A percentile compares a stretch with the other conserved stretches of the same genome.
Evolutionary conservation across 2,113 vertebrate species (phyloP).

Genomic region (Hipposideros armiger): DNA sequence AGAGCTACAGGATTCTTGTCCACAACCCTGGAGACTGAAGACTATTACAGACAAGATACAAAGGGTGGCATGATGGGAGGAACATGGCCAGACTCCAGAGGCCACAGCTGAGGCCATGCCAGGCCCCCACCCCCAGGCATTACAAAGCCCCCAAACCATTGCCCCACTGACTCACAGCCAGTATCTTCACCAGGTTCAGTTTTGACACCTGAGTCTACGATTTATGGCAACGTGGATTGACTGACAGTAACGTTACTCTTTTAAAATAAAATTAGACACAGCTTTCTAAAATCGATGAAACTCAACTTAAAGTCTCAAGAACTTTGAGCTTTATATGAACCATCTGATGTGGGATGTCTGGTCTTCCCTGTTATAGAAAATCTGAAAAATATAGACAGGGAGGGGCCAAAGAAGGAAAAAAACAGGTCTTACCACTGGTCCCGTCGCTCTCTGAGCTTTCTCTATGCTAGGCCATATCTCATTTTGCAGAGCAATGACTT

Average conservation of each 20-base stretch:
- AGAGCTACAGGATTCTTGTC: neutral
- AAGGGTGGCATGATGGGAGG: neutral
- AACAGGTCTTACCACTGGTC: neutral
- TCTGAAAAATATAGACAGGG: neutral
- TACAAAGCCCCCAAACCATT: neutral
- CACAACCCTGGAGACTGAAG: neutral
- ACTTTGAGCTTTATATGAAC: neutral
- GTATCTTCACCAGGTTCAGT: neutral
- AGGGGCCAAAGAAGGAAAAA: neutral
- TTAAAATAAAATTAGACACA: conserved; percentile 12
- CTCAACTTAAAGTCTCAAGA: neutral
- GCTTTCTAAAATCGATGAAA: neutral
- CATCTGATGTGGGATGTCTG: neutral
- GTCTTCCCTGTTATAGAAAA: neutral
- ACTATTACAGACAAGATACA: neutral
- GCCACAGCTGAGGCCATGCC: neutral
- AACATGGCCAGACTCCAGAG: neutral
- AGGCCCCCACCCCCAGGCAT: neutral
- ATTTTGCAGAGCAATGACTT: neutral
- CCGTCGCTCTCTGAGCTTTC: neutral
- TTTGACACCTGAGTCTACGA: neutral
- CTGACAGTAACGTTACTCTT: neutral
- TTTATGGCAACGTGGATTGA: neutral
- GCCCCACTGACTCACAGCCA: neutral
- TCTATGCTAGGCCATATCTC: neutral